A percentile compares a stretch with the other conserved stretches of the same genome.
Evolutionary conservation across 1,140 invertebrate species (phyloP).

Genomic region (Globodera rostochiensis): DNA sequence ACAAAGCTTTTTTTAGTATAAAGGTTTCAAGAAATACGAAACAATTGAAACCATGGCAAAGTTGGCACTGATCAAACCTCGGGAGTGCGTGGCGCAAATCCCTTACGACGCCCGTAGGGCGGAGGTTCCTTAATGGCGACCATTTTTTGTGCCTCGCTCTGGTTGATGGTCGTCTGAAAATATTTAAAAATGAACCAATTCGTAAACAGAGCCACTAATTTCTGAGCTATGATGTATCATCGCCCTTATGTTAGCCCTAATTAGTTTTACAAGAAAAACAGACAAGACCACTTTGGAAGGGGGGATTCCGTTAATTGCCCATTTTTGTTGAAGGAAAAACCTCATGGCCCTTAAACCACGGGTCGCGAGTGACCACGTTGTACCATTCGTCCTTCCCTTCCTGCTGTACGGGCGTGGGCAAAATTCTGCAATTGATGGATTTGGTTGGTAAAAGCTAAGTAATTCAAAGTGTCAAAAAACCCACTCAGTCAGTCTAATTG

Average conservation of each 20-base stretch:
- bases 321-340: background rate
- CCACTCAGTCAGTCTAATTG: slow-evolving; percentile 40
- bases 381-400: slow-evolving; percentile 28
- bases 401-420: slow-evolving; percentile 35
- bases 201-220: too few relatives aligned
- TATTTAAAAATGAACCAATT: background rate
- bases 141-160: slow-evolving; percentile 17
- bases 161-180: slow-evolving; percentile 22
- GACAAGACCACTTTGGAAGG: too few relatives aligned
- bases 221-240: too few relatives aligned
- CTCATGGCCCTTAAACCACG: slow-evolving; percentile 59
- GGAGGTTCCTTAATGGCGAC: slow-evolving; percentile 70
- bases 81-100: slow-evolving; percentile 84
- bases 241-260: too few relatives aligned
- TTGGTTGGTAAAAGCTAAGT: slow-evolving; percentile 1
- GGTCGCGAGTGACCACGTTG: slow-evolving; percentile 49
- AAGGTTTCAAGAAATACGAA: background rate
- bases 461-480: slow-evolving; percentile 27
- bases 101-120: slow-evolving; percentile 90
- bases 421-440: slow-evolving; percentile 35
- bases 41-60: background rate
- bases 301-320: too few relatives aligned
- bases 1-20: background rate
- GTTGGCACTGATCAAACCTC: slow-evolving; percentile 72
- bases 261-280: too few relatives aligned